These are phyloP conservation scores for Muscicapa striata DNA, from an alignment of 2,797 vertebrate genomes.

Conservation along the genomic window DNA sequence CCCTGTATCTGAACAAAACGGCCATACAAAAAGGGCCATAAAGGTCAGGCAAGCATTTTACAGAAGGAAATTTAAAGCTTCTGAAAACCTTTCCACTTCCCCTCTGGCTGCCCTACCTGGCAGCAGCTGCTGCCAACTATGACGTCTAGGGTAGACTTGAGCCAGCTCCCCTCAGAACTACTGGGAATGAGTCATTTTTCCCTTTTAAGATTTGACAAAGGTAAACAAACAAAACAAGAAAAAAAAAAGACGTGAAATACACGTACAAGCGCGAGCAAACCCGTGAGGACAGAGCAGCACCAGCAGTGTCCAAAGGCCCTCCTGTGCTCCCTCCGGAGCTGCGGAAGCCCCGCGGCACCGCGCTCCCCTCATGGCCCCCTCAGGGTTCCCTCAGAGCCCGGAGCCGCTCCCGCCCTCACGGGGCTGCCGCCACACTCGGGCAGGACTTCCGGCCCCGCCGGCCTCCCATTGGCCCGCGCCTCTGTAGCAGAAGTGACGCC, in stretches of 20 bases:
- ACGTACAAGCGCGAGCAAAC: not conserved
- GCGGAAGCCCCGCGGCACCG: rapidly evolving
- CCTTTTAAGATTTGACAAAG: not conserved
- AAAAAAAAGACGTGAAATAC: not conserved
- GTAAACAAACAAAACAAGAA: too few relatives aligned
- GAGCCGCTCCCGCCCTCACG: not conserved
- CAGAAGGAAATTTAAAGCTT: not conserved
- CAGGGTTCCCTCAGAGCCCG: rapidly evolving
- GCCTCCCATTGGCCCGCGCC: not conserved
- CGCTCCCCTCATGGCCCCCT: rapidly evolving
- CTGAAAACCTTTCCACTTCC: not conserved
- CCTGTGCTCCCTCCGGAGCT: not conserved
- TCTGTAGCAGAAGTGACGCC: rapidly evolving
- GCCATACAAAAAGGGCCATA: not conserved
- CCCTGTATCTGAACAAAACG: not conserved
- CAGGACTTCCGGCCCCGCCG: not conserved
- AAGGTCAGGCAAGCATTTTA: not conserved
- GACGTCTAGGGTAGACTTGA: not conserved
- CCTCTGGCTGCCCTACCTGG: conserved; percentile 1
- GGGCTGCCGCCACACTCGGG: not conserved
- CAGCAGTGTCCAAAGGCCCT: not conserved
- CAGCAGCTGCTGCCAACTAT: not conserved
- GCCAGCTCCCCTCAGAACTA: not conserved
- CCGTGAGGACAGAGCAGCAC: not conserved
- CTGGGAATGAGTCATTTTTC: not conserved